A percentile compares a stretch with the other conserved stretches of the same genome.
These are phyloP conservation scores for Antitype chi DNA, from an alignment of 2,888 invertebrate genomes.

Conservation along the genomic window DNA sequence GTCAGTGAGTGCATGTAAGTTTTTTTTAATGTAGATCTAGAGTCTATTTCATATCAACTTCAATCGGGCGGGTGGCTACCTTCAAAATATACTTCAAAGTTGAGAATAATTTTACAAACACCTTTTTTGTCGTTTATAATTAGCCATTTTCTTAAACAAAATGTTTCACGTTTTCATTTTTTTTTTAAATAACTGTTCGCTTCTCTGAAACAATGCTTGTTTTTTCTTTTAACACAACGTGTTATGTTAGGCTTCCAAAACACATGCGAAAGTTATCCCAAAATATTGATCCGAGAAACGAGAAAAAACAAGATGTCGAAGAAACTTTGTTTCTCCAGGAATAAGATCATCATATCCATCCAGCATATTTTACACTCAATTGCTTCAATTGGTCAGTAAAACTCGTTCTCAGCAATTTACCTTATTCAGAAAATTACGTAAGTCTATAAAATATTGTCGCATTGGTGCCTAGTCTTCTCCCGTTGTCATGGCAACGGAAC, in stretches of 20 bases:
- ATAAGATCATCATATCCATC: neutral
- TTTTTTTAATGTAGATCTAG: neutral
- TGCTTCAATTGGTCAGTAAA: slow-evolving; percentile 22
- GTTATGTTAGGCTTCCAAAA: neutral
- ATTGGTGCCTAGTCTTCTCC: slow-evolving; percentile 50
- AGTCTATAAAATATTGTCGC: slow-evolving; percentile 52
- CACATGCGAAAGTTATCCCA: slow-evolving; percentile 9
- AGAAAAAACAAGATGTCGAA: neutral
- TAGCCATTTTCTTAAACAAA: neutral
- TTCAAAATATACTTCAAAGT: neutral
- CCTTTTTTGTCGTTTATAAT: neutral
- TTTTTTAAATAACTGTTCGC: neutral
- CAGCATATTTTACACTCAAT: slow-evolving; percentile 14
- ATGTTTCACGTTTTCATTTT: neutral
- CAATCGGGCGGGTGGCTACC: no score
- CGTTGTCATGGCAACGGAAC: slow-evolving; percentile 71
- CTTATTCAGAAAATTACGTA: slow-evolving; percentile 45
- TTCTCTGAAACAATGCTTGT: no score
- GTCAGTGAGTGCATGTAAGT: no score
- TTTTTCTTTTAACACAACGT: neutral
- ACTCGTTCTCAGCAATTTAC: neutral
- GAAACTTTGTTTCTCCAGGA: neutral
- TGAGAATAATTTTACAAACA: neutral
- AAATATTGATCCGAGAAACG: slow-evolving; percentile 21
- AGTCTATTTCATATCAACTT: neutral